phyloP scores from a whole-genome alignment of 2,797 vertebrate species.

The Muraenolepis orangiensis region DNA sequence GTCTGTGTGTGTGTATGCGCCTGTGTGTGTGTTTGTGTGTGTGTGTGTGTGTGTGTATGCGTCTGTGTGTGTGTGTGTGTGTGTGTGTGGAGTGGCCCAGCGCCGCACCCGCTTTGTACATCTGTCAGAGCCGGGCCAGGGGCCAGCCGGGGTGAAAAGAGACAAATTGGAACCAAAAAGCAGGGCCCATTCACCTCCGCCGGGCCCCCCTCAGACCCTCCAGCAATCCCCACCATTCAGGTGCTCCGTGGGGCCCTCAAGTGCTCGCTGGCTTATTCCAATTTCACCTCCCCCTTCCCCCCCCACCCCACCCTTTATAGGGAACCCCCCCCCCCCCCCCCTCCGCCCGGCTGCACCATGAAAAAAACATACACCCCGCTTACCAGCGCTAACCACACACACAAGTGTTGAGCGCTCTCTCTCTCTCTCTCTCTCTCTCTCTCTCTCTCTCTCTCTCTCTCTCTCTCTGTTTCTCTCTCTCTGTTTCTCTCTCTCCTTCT shows the following conservation, averaged over 20 bases:
- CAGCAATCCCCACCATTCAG: constrained; percentile 87
- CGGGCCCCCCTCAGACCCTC: constrained; percentile 84
- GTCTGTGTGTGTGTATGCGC: no score
- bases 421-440: constrained; percentile 86
- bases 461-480: constrained; percentile 86
- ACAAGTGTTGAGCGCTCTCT: constrained; percentile 87
- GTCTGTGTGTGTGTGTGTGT: constrained; percentile 75
- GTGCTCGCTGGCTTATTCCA: constrained; percentile 99
- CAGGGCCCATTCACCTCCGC: constrained; percentile 97
- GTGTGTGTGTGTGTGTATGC: no score
- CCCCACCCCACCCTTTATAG: constrained; percentile 47
- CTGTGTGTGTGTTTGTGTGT: no score
- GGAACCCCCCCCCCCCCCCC: constrained; percentile 76
- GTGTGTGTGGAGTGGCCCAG: constrained; percentile 89
- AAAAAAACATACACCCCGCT: neutral
- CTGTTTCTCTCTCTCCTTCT: constrained; percentile 86
- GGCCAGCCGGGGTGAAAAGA: constrained; percentile 96
- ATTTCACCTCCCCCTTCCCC: constrained; percentile 95
- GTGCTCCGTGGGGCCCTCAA: constrained; percentile 96
- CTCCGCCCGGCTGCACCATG: constrained; percentile 75
- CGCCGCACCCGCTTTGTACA: constrained; percentile 99
- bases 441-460: constrained; percentile 85
- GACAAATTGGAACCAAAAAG: constrained; percentile 99
- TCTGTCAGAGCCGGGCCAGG: constrained; percentile 98
- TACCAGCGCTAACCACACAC: neutral